Evolutionary conservation across 2,797 vertebrate genomes (phyloP), one percentile per base, ranked within the genome.

Genomic region (Amniataba percoides): DNA sequence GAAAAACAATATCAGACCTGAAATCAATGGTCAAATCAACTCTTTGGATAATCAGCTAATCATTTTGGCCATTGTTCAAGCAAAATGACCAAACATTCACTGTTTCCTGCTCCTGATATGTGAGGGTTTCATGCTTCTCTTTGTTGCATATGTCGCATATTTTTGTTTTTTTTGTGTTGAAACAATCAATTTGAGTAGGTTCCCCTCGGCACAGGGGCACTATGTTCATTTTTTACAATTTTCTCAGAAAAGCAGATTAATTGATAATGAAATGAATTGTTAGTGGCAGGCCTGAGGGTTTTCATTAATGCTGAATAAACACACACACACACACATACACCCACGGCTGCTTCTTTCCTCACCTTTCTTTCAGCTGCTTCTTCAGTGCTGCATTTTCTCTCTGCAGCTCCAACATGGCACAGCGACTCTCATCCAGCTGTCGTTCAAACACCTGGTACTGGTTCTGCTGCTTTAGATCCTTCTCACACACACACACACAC

Each of bases 361-460:
- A 94, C 87, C 83, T 83, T 19, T 93, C 91, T 75, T 94, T 95
- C 68, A 96, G 76, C 0, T 94, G 89, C 62, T 96, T 95, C 88
- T 94, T 95, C 67, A 97, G 92, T 46, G 95, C 78, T 0, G 94
- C 71, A 53, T 97, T 98, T 85, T 98, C 97, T 84, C 96, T 95
- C 89, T 93, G 93, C 57, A 97, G 94, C 69, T 94, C 89, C 48
- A 94, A 81, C 46, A 95, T 93, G 75, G 96, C 95, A 59, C 87
- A 94, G 75, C 93, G 95, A 68, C 93, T 95, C 91, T 95, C 95
- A 59, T 96, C 95, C 62, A 96, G 88, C 77, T 96, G 92, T 39
- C 93, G 88, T 3, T 95, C 94, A 74, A 96, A 95, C 75, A 96
- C 95, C 90, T 94, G 95, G 59, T 96, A 89, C 87, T 95, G 95